Conservation (phyloP, 2,888 invertebrate genomes). For the Deilephila porcellus region DNA sequence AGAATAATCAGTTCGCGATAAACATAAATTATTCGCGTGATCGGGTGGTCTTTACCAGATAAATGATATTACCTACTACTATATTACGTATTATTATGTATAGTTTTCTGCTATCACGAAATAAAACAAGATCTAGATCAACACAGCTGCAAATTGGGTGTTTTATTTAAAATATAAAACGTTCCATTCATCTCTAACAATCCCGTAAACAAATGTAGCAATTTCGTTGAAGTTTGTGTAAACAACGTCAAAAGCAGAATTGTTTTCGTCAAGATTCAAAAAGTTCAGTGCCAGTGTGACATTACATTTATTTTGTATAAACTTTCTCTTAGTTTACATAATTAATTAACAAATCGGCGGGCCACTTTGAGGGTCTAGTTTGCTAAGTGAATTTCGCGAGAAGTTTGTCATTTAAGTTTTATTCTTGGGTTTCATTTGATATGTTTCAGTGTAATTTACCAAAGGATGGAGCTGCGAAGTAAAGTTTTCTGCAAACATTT, state of each 20-base stretch:
- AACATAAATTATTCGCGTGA: too few species aligned
- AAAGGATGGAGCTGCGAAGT: not conserved
- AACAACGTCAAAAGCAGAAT: constrained; percentile 23
- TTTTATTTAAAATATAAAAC: constrained; percentile 1
- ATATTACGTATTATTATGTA: too few species aligned
- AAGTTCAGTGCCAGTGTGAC: constrained; percentile 11
- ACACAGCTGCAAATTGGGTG: not conserved
- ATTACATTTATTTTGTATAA: constrained; percentile 19
- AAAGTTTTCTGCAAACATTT: too few species aligned
- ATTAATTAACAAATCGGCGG: constrained; percentile 23
- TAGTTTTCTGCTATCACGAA: too few species aligned
- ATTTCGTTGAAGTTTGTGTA: not conserved
- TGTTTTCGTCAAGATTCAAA: constrained; percentile 16
- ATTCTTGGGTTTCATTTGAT: not conserved
- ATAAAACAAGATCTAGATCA: not conserved
- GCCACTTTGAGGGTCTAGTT: constrained; percentile 20
- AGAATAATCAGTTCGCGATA: too few species aligned
- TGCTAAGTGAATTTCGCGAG: constrained; percentile 4
- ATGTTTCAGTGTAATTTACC: not conserved
- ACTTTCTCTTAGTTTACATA: constrained; percentile 7
- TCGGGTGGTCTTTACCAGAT: too few species aligned
- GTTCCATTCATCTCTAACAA: not conserved
- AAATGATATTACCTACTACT: too few species aligned
- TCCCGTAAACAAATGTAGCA: constrained; percentile 7
- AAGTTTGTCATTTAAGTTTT: not conserved